Evolutionary conservation across 2,888 invertebrate species (phyloP).

Genomic region (Aspidiotus destructor): DNA sequence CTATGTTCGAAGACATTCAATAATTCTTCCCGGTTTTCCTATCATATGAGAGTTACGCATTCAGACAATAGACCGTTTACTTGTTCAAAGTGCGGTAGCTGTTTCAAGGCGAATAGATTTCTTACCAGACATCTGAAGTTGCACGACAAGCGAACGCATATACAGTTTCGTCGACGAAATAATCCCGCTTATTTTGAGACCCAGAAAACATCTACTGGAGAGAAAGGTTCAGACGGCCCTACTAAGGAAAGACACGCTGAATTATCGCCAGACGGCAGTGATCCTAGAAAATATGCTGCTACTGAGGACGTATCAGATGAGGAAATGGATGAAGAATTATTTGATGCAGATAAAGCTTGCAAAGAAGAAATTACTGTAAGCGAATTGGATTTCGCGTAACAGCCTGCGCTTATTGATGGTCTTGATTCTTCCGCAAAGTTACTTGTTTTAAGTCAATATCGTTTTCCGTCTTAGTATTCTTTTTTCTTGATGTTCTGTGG

Average conservation of each 20-base stretch:
- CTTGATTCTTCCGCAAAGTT: too few relatives aligned
- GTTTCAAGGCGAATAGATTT: slow-evolving; percentile 35
- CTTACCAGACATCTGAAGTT: slow-evolving; percentile 34
- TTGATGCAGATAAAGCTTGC: too few relatives aligned
- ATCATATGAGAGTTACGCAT: slow-evolving; percentile 35
- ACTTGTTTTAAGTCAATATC: too few relatives aligned
- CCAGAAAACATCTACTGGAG: not conserved
- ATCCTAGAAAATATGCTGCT: too few relatives aligned
- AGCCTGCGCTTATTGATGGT: too few relatives aligned
- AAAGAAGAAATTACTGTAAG: too few relatives aligned
- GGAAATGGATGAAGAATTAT: too few relatives aligned
- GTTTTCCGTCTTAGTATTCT: too few relatives aligned
- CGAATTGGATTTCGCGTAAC: too few relatives aligned
- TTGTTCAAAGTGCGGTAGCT: slow-evolving; percentile 44
- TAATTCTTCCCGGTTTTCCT: slow-evolving; percentile 32
- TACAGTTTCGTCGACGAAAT: slow-evolving; percentile 23
- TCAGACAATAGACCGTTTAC: slow-evolving; percentile 39
- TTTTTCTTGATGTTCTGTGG: too few relatives aligned
- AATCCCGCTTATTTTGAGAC: slow-evolving; percentile 19
- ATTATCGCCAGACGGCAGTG: too few relatives aligned
- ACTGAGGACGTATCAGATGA: too few relatives aligned
- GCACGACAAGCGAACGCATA: slow-evolving; percentile 25
- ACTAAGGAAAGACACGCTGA: not conserved
- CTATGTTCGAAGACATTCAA: slow-evolving; percentile 34
- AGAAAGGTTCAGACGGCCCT: not conserved